These are phyloP conservation scores for Neopelma chrysocephalum DNA, from an alignment of 2,797 vertebrate species.

Conservation along the genomic window DNA sequence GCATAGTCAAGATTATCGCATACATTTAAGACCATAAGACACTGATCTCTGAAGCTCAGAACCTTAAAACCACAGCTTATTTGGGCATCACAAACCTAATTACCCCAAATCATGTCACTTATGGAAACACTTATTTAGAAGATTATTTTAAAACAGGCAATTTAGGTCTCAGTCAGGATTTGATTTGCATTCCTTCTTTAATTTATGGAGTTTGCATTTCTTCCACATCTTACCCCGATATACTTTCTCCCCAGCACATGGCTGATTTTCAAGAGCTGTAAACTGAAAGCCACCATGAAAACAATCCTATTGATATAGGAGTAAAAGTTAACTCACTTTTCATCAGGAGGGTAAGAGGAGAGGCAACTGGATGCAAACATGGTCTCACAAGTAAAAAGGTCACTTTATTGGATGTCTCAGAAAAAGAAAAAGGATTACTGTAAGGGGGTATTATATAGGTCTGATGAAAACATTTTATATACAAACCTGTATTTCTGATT, in stretches of 20 bases:
- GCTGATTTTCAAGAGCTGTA: background rate
- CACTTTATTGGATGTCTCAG: background rate
- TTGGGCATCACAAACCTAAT: slow-evolving; percentile 5
- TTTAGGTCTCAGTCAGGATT: slow-evolving; percentile 19
- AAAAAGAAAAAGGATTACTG: background rate
- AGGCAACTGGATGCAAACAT: background rate
- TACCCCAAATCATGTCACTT: background rate
- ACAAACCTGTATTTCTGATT: background rate
- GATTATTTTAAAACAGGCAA: slow-evolving; percentile 12
- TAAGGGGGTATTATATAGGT: background rate
- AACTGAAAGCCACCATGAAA: background rate
- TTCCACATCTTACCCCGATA: background rate
- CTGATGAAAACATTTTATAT: background rate
- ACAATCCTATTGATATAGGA: background rate
- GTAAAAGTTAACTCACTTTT: background rate
- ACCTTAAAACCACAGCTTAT: background rate
- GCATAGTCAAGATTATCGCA: background rate
- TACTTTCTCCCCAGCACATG: background rate
- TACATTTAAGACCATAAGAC: background rate
- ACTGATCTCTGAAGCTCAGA: background rate
- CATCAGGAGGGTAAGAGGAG: background rate
- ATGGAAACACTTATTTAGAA: slow-evolving; percentile 35
- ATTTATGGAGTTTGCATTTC: background rate
- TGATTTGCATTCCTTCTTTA: slow-evolving; percentile 13
- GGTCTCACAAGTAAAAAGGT: background rate